Percentiles rank a stretch among this genome's conserved stretches.
phyloP scores from a whole-genome alignment of 1,140 invertebrate species.

The Eubasilissa regina region DNA sequence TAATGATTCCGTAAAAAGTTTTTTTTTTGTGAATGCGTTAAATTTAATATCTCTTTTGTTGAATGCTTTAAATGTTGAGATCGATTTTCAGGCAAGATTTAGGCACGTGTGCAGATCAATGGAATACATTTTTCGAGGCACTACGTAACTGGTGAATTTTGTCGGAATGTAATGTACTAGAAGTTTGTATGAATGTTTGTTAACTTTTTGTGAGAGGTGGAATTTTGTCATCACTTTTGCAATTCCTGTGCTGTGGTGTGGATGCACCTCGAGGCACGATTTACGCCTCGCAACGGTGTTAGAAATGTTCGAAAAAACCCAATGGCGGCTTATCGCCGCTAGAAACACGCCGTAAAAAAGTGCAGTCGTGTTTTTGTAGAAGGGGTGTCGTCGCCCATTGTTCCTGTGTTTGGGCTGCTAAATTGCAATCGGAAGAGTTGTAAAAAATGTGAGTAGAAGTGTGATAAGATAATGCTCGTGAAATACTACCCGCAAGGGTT shows the following conservation, averaged over 20 bases:
- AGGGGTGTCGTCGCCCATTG: conserved; percentile 34
- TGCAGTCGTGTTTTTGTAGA: conserved; percentile 35
- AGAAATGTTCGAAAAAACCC: conserved; percentile 32
- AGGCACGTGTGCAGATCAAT: conserved; percentile 24
- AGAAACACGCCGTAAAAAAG: conserved; percentile 35
- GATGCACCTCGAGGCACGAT: conserved; percentile 15
- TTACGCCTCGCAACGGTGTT: conserved; percentile 18
- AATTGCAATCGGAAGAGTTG: conserved; percentile 28
- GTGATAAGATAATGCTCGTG: conserved; percentile 13
- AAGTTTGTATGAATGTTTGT: not conserved
- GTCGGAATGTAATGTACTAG: not conserved
- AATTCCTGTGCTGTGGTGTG: not conserved
- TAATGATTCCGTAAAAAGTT: not conserved
- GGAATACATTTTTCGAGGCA: conserved; percentile 22
- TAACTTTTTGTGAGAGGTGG: not conserved
- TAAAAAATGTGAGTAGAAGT: not conserved
- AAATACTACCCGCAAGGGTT: conserved; percentile 21
- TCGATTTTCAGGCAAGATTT: conserved; percentile 11
- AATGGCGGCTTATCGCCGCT: conserved; percentile 37
- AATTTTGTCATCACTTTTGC: not conserved
- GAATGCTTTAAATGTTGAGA: not conserved
- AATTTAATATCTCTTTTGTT: not conserved
- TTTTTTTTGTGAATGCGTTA: not conserved
- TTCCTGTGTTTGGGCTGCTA: conserved; percentile 23
- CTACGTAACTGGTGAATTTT: not conserved